Percentiles rank a stretch among this genome's conserved stretches.
Evolutionary conservation across 2,888 invertebrate genomes (phyloP).

Genomic region (Nycteola revayana): DNA sequence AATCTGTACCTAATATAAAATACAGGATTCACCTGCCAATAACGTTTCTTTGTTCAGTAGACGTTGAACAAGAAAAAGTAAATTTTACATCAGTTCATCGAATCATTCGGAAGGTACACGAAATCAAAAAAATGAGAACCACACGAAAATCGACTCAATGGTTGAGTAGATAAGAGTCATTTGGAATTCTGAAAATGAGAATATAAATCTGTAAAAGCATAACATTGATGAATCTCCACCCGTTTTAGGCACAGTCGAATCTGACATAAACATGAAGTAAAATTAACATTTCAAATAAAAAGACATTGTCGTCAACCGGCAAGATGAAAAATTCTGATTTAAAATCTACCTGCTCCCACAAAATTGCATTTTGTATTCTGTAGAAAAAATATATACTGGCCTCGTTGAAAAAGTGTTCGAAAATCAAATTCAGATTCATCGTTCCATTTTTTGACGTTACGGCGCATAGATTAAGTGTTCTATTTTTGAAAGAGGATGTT

Average conservation of each 20-base stretch:
- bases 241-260: conserved; percentile 67
- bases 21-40: conserved; percentile 75
- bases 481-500: no score
- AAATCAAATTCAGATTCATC: conserved; percentile 21
- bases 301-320: conserved; percentile 61
- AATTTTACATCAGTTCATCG: conserved; percentile 69
- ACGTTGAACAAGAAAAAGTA: conserved; percentile 53
- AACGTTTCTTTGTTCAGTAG: conserved; percentile 62
- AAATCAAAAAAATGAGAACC: conserved; percentile 4
- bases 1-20: conserved; percentile 60
- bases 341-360: conserved; percentile 57
- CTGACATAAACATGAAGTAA: conserved; percentile 65
- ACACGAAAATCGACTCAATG: conserved; percentile 8
- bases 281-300: conserved; percentile 76
- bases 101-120: conserved; percentile 42
- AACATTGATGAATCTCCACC: conserved; percentile 72
- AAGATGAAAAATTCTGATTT: conserved; percentile 44
- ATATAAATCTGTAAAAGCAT: conserved; percentile 37
- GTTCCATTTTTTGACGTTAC: conserved; percentile 21
- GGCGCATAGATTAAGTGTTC: background rate
- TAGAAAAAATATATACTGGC: conserved; percentile 37
- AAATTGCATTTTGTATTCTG: conserved; percentile 51
- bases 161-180: background rate
- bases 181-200: conserved; percentile 1
- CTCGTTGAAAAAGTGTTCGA: conserved; percentile 34